Evolutionary conservation across 2,797 vertebrate species (phyloP), one percentile per base, ranked within the genome.

Genomic region (Falco concolor): DNA sequence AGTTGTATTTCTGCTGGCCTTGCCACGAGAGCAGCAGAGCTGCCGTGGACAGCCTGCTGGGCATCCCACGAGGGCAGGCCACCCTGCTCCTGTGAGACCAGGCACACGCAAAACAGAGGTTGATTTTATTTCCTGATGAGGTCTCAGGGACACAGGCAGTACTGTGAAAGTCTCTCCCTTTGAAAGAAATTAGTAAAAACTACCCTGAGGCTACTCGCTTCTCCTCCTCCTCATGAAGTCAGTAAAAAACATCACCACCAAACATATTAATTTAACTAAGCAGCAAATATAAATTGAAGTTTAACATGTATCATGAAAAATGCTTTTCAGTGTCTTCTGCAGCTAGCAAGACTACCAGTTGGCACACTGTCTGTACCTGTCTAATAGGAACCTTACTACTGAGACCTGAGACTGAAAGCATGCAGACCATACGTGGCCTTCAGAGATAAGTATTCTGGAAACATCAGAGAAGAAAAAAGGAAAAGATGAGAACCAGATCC

Each of bases 381-480:
- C 36, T 69, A 82, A 84, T 5, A 38, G 42, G 12, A 78, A 59
- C 34, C 23, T 70, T 49, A 68, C 38, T 47, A 36, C 34, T 63
- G 32, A 87, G 45, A 72, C 14, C 23, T 45, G 36, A 6, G 2
- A n/a, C 32, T 42, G 34, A 63, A 89, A 70, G 19, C 38, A 56
- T 8, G 30, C n/a, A 73, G 49, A 49, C 8, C 38, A 18, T 5
- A 57, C 0, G 0, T 5, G 25, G 47, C 25, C 59, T 88, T 87
- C 49, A 74, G 52, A 84, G 54, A 81, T 14, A 88, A 81, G 23
- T 44, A 3, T 53, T 61, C n/a, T 77, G 60, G 25, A 91, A 90
- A 65, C 3, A 2, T 4, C 9, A 44, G 6, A n/a, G 0, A 0
- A 5, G 8, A 44, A 81, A 65, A 84, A 12, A 9, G 32, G 14